phyloP scores from a whole-genome alignment of 2,888 invertebrate species.

The Drosophila paranaensis region DNA sequence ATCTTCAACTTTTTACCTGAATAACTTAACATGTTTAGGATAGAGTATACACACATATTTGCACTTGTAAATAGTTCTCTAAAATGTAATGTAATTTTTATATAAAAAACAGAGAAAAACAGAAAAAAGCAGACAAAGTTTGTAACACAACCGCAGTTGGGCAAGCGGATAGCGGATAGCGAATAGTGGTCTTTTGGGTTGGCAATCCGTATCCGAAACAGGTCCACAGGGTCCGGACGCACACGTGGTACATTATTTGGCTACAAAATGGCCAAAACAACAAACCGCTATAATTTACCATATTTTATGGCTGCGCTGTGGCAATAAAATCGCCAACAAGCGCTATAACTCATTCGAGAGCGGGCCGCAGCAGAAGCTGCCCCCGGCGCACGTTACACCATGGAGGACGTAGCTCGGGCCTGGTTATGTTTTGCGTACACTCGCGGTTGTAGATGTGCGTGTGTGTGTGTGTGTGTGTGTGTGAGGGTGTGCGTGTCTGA shows the following conservation, averaged over 20 bases:
- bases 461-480: slow-evolving; percentile 3
- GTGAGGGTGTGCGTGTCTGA: slow-evolving; percentile 41
- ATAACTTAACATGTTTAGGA: neutral
- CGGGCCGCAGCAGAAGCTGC: slow-evolving; percentile 64
- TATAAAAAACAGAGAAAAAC: neutral
- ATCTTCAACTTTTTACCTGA: neutral
- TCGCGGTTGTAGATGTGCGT: slow-evolving; percentile 49
- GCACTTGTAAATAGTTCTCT: slow-evolving; percentile 11
- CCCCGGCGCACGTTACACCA: slow-evolving; percentile 70
- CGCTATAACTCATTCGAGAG: slow-evolving; percentile 83
- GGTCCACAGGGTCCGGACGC: slow-evolving; percentile 72
- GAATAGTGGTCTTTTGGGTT: slow-evolving; percentile 49
- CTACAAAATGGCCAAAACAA: slow-evolving; percentile 84
- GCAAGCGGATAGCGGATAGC: slow-evolving; percentile 10
- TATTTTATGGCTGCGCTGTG: slow-evolving; percentile 84
- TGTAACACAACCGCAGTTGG: slow-evolving; percentile 62
- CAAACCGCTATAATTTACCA: slow-evolving; percentile 84
- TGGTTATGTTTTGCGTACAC: slow-evolving; percentile 58
- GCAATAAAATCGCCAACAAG: slow-evolving; percentile 84
- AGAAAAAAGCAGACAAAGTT: neutral
- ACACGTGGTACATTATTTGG: slow-evolving; percentile 82
- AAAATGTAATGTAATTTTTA: slow-evolving; percentile 26
- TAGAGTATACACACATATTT: neutral
- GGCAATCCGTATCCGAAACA: slow-evolving; percentile 55
- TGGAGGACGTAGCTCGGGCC: slow-evolving; percentile 15